Percentiles rank a stretch among this genome's conserved stretches.
phyloP scores from a whole-genome alignment of 2,888 invertebrate genomes.

The Prionchulus punctatus region DNA sequence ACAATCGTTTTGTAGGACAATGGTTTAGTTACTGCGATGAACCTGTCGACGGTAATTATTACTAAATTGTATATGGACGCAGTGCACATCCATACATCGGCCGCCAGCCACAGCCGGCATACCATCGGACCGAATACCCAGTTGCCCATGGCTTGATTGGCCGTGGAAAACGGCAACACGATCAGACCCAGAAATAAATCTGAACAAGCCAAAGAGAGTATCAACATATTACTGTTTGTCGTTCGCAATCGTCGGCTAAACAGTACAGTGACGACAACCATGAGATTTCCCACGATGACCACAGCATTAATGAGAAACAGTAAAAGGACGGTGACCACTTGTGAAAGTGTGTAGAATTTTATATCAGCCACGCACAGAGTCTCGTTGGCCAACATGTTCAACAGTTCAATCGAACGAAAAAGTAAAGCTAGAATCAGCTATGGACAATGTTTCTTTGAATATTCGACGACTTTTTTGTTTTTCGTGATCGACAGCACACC shows the following conservation, averaged over 20 bases:
- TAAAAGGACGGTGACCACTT: too few relatives aligned
- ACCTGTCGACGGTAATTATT: neutral
- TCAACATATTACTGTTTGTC: neutral
- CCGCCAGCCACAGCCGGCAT: neutral
- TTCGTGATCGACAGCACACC: too few relatives aligned
- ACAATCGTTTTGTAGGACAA: neutral
- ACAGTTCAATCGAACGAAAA: too few relatives aligned
- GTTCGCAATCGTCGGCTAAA: neutral
- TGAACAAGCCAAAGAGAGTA: neutral
- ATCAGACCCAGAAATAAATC: neutral
- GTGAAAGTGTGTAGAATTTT: too few relatives aligned
- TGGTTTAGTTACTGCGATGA: constrained; percentile 2
- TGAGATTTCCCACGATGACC: neutral
- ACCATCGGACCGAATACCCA: neutral
- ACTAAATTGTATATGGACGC: neutral
- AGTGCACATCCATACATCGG: constrained; percentile 1
- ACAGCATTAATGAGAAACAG: too few relatives aligned
- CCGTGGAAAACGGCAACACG: constrained; percentile 2
- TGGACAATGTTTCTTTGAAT: too few relatives aligned
- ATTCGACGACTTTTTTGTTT: too few relatives aligned
- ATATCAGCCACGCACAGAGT: too few relatives aligned
- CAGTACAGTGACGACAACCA: neutral
- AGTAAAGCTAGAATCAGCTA: too few relatives aligned
- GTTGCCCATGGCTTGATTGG: neutral
- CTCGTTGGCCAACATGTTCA: too few relatives aligned